Percentiles rank a stretch among this genome's conserved stretches.
Evolutionary conservation across 1,140 invertebrate genomes (phyloP).

Genomic region (Chlorops oryzae): DNA sequence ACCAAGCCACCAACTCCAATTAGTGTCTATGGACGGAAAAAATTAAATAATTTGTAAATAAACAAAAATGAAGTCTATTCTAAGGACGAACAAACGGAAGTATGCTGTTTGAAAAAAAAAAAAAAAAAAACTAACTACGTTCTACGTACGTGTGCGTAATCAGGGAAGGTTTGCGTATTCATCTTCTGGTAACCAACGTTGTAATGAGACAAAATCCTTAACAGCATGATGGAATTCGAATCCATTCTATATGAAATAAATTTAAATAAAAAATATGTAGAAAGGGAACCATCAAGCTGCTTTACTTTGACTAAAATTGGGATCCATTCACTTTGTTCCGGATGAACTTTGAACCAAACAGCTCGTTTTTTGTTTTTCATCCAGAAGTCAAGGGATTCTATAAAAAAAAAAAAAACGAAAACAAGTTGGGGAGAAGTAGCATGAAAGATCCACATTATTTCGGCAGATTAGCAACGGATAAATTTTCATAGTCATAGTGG

Average conservation of each 20-base stretch:
- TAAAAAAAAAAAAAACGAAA: slow-evolving; percentile 31
- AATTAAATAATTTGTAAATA: no score
- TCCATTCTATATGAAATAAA: slow-evolving; percentile 56
- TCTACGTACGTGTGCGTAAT: slow-evolving; percentile 75
- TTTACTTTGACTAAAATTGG: slow-evolving; percentile 66
- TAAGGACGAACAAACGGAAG: no score
- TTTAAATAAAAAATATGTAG: neutral
- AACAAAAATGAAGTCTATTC: no score
- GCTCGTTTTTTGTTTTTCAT: slow-evolving; percentile 57
- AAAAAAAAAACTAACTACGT: no score
- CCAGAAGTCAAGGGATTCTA: slow-evolving; percentile 72
- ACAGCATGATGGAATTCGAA: slow-evolving; percentile 85
- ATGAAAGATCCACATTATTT: no score
- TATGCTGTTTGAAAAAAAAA: no score
- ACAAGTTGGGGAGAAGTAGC: no score
- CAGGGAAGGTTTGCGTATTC: slow-evolving; percentile 66
- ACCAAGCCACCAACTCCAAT: slow-evolving; percentile 84
- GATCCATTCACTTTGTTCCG: slow-evolving; percentile 66
- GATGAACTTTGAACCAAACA: slow-evolving; percentile 76
- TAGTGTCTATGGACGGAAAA: no score
- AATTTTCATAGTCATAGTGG: no score
- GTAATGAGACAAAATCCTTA: slow-evolving; percentile 70
- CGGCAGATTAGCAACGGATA: no score
- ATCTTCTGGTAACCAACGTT: slow-evolving; percentile 66
- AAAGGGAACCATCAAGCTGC: neutral